Percentiles rank a stretch among this genome's conserved stretches.
These are phyloP conservation scores for Asteroscopus sphinx DNA, from an alignment of 2,888 invertebrate species.

Conservation along the genomic window DNA sequence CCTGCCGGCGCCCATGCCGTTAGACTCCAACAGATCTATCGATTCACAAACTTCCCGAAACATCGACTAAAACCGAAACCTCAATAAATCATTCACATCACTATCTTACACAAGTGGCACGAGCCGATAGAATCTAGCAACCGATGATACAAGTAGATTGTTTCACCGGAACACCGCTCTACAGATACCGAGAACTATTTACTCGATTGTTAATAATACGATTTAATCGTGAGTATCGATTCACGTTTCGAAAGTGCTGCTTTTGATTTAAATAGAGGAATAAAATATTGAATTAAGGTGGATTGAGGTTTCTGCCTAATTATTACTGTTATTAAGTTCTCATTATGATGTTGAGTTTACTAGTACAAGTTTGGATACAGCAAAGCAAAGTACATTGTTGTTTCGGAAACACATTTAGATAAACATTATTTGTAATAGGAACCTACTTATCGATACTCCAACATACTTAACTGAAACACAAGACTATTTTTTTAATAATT, in stretches of 20 bases:
- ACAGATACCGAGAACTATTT: slow-evolving; percentile 71
- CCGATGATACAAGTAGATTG: slow-evolving; percentile 88
- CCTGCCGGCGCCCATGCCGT: too few relatives aligned
- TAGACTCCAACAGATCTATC: slow-evolving; percentile 14
- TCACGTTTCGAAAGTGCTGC: slow-evolving; percentile 73
- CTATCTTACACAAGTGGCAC: slow-evolving; percentile 87
- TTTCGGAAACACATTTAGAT: too few relatives aligned
- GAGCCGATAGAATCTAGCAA: slow-evolving; percentile 85
- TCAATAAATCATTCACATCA: slow-evolving; percentile 61
- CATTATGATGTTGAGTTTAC: too few relatives aligned
- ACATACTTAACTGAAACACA: too few relatives aligned
- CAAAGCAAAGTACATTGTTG: too few relatives aligned
- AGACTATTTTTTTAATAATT: too few relatives aligned
- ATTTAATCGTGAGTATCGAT: slow-evolving; percentile 75
- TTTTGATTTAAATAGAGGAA: slow-evolving; percentile 60
- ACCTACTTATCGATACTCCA: too few relatives aligned
- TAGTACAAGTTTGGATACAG: too few relatives aligned
- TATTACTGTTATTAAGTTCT: slow-evolving; percentile 20
- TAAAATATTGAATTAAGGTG: slow-evolving; percentile 37
- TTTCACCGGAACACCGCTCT: slow-evolving; percentile 80
- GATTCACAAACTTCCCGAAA: slow-evolving; percentile 29
- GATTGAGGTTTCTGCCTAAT: slow-evolving; percentile 14
- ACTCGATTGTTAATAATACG: slow-evolving; percentile 73
- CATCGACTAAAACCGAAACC: slow-evolving; percentile 59
- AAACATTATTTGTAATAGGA: too few relatives aligned